These are phyloP conservation scores for Capreolus pygargus DNA, from an alignment of 2,113 vertebrate species.

Conservation along the genomic window DNA sequence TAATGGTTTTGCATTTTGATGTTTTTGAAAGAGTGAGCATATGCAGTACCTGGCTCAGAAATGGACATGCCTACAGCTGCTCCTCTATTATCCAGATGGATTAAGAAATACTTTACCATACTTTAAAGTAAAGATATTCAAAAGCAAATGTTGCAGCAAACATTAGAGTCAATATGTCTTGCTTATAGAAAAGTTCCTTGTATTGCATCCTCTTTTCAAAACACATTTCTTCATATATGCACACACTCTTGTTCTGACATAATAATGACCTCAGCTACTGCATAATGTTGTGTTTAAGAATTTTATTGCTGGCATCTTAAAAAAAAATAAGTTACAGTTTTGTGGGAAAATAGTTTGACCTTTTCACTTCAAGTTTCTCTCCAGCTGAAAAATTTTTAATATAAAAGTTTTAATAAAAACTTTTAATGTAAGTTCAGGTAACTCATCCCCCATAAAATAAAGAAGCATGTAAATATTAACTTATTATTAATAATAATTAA, in stretches of 20 bases:
- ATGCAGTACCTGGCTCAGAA: neutral
- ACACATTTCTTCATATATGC: neutral
- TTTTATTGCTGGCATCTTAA: neutral
- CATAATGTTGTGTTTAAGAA: neutral
- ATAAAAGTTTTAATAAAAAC: neutral
- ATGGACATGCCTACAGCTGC: neutral
- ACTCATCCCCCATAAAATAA: neutral
- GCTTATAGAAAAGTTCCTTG: neutral
- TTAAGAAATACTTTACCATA: neutral
- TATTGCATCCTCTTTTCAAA: neutral
- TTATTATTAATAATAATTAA: neutral
- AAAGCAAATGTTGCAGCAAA: neutral
- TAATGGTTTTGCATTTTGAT: neutral
- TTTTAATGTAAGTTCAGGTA: slow-evolving; percentile 3
- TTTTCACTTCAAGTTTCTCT: neutral
- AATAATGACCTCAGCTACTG: neutral
- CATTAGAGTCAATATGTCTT: neutral
- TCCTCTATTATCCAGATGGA: neutral
- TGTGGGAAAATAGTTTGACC: neutral
- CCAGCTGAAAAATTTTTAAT: neutral
- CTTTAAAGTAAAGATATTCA: neutral
- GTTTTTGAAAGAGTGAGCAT: neutral
- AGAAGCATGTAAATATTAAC: neutral
- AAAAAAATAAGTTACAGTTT: neutral
- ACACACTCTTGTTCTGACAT: neutral